Evolutionary conservation across 2,888 invertebrate species (phyloP).

Genomic region (Stenchaetothrips biformis): DNA sequence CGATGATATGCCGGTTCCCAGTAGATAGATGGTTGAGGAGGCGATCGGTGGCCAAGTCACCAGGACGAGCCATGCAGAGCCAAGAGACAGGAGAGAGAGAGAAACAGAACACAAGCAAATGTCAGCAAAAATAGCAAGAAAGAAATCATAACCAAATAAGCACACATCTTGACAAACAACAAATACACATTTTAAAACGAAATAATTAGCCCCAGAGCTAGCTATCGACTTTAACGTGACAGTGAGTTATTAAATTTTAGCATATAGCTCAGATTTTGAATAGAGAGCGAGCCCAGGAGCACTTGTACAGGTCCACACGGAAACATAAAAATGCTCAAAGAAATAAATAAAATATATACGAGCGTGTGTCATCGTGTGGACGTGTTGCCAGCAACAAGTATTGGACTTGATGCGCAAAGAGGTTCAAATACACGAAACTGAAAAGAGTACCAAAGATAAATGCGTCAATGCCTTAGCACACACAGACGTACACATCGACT

Average conservation of each 20-base stretch:
- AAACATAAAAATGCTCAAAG: too few species aligned
- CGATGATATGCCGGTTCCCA: slow-evolving; percentile 9
- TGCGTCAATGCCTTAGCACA: slow-evolving; percentile 17
- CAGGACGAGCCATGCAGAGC: slow-evolving; percentile 24
- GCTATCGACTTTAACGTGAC: too few species aligned
- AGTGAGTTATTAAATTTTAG: too few species aligned
- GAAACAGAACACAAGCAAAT: slow-evolving; percentile 21
- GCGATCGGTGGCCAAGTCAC: background rate
- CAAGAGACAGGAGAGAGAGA: slow-evolving; percentile 24
- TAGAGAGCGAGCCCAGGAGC: background rate
- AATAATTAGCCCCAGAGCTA: background rate
- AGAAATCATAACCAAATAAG: slow-evolving; percentile 16
- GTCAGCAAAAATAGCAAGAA: slow-evolving; percentile 22
- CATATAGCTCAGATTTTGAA: too few species aligned
- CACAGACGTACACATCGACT: slow-evolving; percentile 18
- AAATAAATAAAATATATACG: too few species aligned
- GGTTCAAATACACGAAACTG: slow-evolving; percentile 16
- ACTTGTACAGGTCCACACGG: slow-evolving; percentile 30
- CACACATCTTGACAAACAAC: slow-evolving; percentile 25
- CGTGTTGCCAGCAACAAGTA: background rate
- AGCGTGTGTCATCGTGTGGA: background rate
- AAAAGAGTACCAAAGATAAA: slow-evolving; percentile 10
- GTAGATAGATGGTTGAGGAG: background rate
- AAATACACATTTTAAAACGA: slow-evolving; percentile 25
- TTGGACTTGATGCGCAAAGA: background rate